Base-by-base conservation (phyloP, 2,113 vertebrate genomes). In the Scytalopus superciliaris region DNA sequence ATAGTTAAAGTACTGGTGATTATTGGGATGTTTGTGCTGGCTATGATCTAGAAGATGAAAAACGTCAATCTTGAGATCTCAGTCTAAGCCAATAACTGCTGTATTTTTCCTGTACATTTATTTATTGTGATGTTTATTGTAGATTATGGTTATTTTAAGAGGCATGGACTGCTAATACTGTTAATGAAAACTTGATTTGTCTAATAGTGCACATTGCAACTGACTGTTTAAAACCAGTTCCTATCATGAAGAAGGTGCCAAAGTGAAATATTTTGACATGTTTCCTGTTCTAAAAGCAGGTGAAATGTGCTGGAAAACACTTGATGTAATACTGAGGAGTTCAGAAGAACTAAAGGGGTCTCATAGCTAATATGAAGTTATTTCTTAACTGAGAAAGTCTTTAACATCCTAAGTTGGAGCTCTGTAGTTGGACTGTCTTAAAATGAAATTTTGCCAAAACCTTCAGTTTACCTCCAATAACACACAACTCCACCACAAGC, bases 361-460 rank as follows among this genome's bases (percentile, higher is more conserved):
- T 87, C 13, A 10, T 14, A 77, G 63, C 37, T 93, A 35, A 50
- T 37, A 24, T 23, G 69, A 67, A 59, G 12, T 63, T 66, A 3
- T 63, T 22, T 90, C 60, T 70, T 74, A 62, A 44, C 12, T 80
- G 59, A 57, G 59, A 55, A 77, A 59, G 19, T 50, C 31, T 82
- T 82, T 52, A 83, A 69, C 19, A 64, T 21, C 17, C 37, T 12
- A 14, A 49, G 28, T 13, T 83, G 49, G 63, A 96, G 57, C 53
- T 93, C 40, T 69, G 0, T 28, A 37, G 55, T 25, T 83, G 45
- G 13, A 49, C 40, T 76, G 55, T 93, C 79, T 93, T 95, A 91
- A 96, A 89, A 68, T 56, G 63, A 77, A 79, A 63, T 70, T 85
- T 94, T 95, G 93, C 90, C 93, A 96, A 93, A 96, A 49, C 24